Percentiles rank a stretch among this genome's conserved stretches.
Evolutionary conservation across 2,113 vertebrate species (phyloP).

Genomic region (Corvus hawaiiensis): DNA sequence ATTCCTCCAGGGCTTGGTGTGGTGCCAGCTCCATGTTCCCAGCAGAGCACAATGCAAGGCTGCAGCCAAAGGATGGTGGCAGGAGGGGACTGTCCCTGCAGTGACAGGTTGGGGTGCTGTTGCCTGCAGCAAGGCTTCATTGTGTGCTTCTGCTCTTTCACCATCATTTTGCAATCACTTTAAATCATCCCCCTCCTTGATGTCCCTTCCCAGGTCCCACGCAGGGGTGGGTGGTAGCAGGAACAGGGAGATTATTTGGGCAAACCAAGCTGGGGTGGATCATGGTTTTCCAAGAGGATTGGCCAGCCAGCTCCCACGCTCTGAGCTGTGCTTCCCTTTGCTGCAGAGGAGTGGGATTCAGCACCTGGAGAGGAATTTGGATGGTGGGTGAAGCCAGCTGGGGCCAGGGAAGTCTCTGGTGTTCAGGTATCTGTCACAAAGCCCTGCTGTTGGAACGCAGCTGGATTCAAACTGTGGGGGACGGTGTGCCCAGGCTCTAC

Average conservation of each 20-base stretch:
- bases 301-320: accelerated
- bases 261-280: background rate
- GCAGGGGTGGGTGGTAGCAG: background rate
- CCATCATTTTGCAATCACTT: background rate
- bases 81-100: background rate
- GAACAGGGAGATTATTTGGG: background rate
- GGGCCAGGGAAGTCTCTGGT: background rate
- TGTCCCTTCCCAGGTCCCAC: background rate
- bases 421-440: background rate
- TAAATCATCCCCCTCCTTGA: background rate
- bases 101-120: background rate
- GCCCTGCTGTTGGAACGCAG: background rate
- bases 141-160: background rate
- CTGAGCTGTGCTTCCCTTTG: background rate
- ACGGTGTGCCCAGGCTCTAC: background rate
- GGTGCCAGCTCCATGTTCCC: background rate
- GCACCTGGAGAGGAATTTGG: background rate
- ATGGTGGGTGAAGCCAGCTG: background rate
- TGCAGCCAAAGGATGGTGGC: background rate
- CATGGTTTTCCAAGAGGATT: background rate
- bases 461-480: background rate
- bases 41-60: background rate
- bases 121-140: background rate
- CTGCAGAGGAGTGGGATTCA: background rate
- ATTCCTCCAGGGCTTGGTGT: background rate